Evolutionary conservation across 2,888 invertebrate species (phyloP).

Genomic region (Protonemura montana): DNA sequence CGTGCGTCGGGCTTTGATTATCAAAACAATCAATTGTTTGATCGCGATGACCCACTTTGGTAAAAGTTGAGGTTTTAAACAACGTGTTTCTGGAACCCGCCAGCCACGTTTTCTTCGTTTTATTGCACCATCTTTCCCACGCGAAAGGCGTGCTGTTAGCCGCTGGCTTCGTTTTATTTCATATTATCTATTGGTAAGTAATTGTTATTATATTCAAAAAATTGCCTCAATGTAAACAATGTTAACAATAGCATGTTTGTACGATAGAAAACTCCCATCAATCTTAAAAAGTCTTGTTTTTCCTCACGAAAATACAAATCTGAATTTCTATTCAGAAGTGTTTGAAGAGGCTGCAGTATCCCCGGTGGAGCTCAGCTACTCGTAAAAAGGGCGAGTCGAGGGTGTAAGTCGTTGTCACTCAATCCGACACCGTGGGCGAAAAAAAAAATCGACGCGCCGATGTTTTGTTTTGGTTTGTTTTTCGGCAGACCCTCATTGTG

Average conservation of each 20-base stretch:
- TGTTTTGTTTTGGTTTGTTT: background rate
- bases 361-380: constrained; percentile 13
- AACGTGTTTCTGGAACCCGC: background rate
- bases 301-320: constrained; percentile 32
- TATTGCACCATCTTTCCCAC: no score
- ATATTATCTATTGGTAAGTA: background rate
- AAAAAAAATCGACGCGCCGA: background rate
- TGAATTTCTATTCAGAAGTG: constrained; percentile 36
- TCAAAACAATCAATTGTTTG: background rate
- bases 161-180: background rate
- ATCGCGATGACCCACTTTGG: background rate
- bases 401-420: constrained; percentile 26
- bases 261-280: constrained; percentile 25
- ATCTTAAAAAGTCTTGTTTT: constrained; percentile 32
- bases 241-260: constrained; percentile 22
- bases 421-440: background rate
- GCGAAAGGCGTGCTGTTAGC: no score
- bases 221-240: constrained; percentile 33
- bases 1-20: background rate
- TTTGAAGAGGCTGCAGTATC: constrained; percentile 21
- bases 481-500: background rate
- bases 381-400: background rate
- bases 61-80: background rate
- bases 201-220: constrained; percentile 26
- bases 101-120: no score